Evolutionary conservation across 2,888 invertebrate genomes (phyloP), one percentile per base, ranked within the genome.

Genomic region (Candidula unifasciata): DNA sequence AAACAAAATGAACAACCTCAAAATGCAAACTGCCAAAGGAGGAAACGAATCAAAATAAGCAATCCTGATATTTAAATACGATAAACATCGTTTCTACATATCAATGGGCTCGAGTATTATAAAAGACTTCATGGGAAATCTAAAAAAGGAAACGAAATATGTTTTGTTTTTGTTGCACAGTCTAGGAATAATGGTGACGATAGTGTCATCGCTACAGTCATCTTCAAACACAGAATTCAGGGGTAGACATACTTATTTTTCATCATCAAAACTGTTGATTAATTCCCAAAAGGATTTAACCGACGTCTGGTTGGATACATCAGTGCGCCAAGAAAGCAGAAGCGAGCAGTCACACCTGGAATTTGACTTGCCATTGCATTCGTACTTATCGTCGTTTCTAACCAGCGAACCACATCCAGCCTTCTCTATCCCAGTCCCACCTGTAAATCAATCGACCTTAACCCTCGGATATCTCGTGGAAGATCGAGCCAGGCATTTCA

Each of bases 391-490:
- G 16, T 74, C 52, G 30, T 57, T 35, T n/a, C 37, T 24, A n/a
- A 16, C 52, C 8, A 27, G 27, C 24, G 60, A 83, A 10, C 71
- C 83, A 10, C 79, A 84, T 21, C 64, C 84, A 1, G 57, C 80
- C 3, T 84, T 84, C 68, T 66, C 54, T 33, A 37, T 54, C 10
- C 84, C 60, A 10, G 80, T 84, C 2, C 76, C 84, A 0, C 76
- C 84, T 16, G 30, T 74, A n/a, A 37, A 68, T 60, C 74, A 64
- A 44, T 54, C 66, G 10, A 80, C 81, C 13, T 71, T 86, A 54
- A 85, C 84, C 68, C 60, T 86, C 44, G 86, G 86, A 13, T 85
- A 85, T 64, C 83, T 86, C 0, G 83, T 85, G 18, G 84, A 82
- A 60, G 82, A 84, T 30, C 57, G 80, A n/a, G 57, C 80, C 18